Evolutionary conservation across 2,113 vertebrate species (phyloP).

Genomic region (Vimba vimba): DNA sequence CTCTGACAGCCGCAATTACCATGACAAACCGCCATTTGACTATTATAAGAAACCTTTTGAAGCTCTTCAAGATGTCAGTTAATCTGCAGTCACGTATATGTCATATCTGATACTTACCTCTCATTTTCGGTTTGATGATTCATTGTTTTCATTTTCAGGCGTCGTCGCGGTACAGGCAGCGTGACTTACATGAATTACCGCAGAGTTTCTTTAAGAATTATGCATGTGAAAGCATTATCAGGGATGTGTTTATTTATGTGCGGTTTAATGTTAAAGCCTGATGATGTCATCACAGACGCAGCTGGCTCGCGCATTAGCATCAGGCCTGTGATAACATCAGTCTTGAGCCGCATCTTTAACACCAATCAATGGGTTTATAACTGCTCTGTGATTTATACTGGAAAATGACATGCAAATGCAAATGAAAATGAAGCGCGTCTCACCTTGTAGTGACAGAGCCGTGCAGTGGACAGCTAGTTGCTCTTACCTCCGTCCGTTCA

Average conservation of each 20-base stretch:
- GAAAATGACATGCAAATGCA: slow-evolving; percentile 16
- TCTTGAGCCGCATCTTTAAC: background rate
- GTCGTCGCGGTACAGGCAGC: background rate
- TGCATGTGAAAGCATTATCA: background rate
- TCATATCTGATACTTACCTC: background rate
- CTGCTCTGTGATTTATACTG: background rate
- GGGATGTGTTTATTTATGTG: slow-evolving; percentile 5
- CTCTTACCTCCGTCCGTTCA: slow-evolving; percentile 39
- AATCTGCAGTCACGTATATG: background rate
- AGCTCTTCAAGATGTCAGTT: background rate
- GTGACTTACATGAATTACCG: background rate
- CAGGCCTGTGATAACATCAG: slow-evolving; percentile 24
- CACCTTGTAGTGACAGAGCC: slow-evolving; percentile 61
- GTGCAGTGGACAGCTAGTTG: slow-evolving; percentile 48
- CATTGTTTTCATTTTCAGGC: background rate
- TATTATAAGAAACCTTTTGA: background rate
- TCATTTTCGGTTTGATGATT: background rate
- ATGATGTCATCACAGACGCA: slow-evolving; percentile 32
- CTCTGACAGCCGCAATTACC: background rate
- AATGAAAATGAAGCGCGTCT: slow-evolving; percentile 53
- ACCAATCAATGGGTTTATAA: background rate
- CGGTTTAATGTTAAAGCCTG: background rate
- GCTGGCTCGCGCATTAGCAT: slow-evolving; percentile 35
- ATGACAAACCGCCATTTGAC: slow-evolving; percentile 1
- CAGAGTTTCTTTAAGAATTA: background rate